These are phyloP conservation scores for Athripsodes cinereus DNA, from an alignment of 2,888 invertebrate genomes.

Conservation along the genomic window DNA sequence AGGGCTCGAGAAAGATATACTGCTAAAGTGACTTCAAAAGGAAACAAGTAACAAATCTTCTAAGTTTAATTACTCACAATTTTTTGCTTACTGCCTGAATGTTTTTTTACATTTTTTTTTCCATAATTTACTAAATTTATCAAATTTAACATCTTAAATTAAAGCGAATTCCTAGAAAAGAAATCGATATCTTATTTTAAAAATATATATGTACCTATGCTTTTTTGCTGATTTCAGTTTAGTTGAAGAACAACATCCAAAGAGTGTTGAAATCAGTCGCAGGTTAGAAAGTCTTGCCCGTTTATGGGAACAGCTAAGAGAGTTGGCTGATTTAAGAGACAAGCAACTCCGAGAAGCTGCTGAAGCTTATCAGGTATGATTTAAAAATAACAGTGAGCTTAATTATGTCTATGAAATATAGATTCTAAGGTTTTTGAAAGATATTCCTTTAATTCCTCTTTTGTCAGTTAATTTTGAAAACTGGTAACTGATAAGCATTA, in stretches of 20 bases:
- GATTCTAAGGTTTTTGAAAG: no score
- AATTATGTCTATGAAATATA: no score
- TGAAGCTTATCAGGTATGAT: constrained; percentile 78
- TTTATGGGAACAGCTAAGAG: constrained; percentile 86
- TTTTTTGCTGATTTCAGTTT: constrained; percentile 43
- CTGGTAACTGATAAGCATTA: no score
- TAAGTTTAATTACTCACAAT: neutral
- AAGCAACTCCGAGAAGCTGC: constrained; percentile 79
- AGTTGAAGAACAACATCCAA: constrained; percentile 76
- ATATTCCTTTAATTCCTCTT: no score
- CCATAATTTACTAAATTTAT: no score
- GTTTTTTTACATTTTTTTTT: no score
- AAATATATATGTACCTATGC: neutral
- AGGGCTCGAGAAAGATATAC: constrained; percentile 56
- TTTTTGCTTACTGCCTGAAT: no score
- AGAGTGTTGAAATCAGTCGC: constrained; percentile 72
- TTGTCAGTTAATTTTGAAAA: no score
- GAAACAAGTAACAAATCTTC: constrained; percentile 52
- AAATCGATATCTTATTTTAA: neutral
- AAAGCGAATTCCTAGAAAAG: no score
- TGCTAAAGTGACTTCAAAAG: constrained; percentile 42
- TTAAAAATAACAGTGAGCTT: neutral
- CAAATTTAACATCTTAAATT: no score
- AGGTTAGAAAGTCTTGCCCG: constrained; percentile 72
- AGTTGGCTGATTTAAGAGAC: constrained; percentile 67